Percentiles rank a stretch among this genome's conserved stretches.
These are phyloP conservation scores for Aegithalos caudatus DNA, from an alignment of 2,113 vertebrate genomes.

Conservation along the genomic window DNA sequence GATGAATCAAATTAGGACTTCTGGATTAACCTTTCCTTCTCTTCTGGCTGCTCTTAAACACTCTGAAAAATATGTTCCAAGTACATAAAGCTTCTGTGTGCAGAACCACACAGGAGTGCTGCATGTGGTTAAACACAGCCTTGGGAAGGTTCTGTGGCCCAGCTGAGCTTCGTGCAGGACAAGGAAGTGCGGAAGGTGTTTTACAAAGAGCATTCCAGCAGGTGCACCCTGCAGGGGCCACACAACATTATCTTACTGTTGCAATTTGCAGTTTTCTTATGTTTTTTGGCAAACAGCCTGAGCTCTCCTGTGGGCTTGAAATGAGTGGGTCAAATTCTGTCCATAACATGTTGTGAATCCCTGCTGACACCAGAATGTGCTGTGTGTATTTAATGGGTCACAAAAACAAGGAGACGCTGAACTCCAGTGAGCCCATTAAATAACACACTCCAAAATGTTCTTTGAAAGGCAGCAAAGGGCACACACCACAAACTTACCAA, in stretches of 20 bases:
- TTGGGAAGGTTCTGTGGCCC: neutral
- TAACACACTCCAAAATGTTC: neutral
- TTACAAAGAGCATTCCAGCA: neutral
- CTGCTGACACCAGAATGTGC: neutral
- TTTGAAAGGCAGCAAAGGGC: neutral
- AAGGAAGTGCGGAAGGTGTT: neutral
- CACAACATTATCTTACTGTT: neutral
- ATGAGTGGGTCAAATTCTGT: neutral
- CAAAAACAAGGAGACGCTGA: neutral
- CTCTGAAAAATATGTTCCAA: neutral
- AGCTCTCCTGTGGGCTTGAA: neutral
- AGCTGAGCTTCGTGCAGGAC: neutral
- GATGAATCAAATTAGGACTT: neutral
- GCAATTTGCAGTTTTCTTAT: neutral
- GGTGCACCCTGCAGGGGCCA: neutral
- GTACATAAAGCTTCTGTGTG: neutral
- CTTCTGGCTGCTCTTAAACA: neutral
- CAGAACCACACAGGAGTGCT: neutral
- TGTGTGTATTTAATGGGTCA: neutral
- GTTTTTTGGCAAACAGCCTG: neutral
- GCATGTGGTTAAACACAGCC: neutral
- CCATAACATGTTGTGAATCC: neutral
- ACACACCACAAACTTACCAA: neutral
- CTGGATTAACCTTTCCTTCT: neutral
- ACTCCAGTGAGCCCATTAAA: neutral